A percentile compares a stretch with the other conserved stretches of the same genome.
These are phyloP conservation scores for Oriolus oriolus DNA, from an alignment of 2,113 vertebrate species.

Conservation along the genomic window DNA sequence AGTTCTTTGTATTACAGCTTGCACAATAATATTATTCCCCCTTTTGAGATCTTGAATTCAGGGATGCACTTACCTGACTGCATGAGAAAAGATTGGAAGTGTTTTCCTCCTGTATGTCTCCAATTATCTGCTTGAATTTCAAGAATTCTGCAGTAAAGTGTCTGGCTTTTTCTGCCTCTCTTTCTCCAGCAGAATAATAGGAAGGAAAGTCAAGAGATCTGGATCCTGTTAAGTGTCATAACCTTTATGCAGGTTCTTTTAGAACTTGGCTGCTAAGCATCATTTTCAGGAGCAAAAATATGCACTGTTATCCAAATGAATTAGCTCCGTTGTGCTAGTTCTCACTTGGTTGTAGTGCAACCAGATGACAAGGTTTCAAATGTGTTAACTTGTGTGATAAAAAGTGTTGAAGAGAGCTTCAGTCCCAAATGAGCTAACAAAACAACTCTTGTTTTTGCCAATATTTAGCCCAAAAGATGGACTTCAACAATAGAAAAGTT, in stretches of 20 bases:
- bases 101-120: not conserved
- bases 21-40: not conserved
- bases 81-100: not conserved
- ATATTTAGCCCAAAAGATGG: not conserved
- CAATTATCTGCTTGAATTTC: slow-evolving; percentile 6
- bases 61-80: slow-evolving; percentile 7
- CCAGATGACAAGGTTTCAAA: slow-evolving; percentile 32
- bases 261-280: not conserved
- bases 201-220: not conserved
- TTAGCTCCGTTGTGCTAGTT: slow-evolving; percentile 17
- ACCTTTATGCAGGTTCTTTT: not conserved
- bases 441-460: not conserved
- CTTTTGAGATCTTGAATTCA: not conserved
- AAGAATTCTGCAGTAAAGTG: not conserved
- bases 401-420: not conserved
- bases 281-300: slow-evolving; percentile 49
- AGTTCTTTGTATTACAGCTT: not conserved
- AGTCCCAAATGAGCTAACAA: not conserved
- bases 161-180: not conserved
- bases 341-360: slow-evolving; percentile 19
- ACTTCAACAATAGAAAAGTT: not conserved
- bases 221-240: not conserved
- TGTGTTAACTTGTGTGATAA: slow-evolving; percentile 25
- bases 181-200: slow-evolving; percentile 19
- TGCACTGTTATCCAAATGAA: slow-evolving; percentile 30